Conservation (phyloP, 1,140 invertebrate species). For the Drosophila obscura region DNA sequence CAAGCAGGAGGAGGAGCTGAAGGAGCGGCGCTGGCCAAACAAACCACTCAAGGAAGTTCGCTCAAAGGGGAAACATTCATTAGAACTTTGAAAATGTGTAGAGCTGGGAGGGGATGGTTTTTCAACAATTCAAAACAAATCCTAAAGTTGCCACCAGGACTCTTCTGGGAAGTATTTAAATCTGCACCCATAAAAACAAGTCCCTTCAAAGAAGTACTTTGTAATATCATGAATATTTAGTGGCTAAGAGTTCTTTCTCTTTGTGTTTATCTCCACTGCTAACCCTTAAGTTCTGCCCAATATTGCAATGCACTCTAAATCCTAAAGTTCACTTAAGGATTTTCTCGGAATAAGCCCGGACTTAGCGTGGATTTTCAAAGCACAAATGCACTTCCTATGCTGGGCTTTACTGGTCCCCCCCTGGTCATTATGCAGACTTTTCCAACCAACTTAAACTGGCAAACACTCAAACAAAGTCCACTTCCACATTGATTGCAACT, state of each 20-base stretch:
- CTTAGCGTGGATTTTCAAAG: too few relatives aligned
- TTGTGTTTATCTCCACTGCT: too few relatives aligned
- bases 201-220: too few relatives aligned
- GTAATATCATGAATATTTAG: too few relatives aligned
- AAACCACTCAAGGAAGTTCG: constrained; percentile 22
- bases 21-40: not conserved
- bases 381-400: not conserved
- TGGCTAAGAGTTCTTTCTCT: too few relatives aligned
- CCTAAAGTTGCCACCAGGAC: constrained; percentile 2
- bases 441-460: constrained; percentile 26
- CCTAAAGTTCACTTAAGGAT: too few relatives aligned
- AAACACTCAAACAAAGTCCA: constrained; percentile 35
- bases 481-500: constrained; percentile 66
- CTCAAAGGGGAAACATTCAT: constrained; percentile 14
- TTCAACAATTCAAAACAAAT: constrained; percentile 9
- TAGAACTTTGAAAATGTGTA: constrained; percentile 13
- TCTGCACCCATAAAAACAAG: too few relatives aligned
- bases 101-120: not conserved
- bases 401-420: not conserved
- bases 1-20: constrained; percentile 19
- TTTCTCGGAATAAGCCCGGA: too few relatives aligned
- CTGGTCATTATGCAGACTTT: constrained; percentile 13
- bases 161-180: too few relatives aligned
- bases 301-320: too few relatives aligned
- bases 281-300: too few relatives aligned